Evolutionary conservation across 2,113 vertebrate species (phyloP), one percentile per base, ranked within the genome.

Genomic region (Lamprologus ornatipinnis): DNA sequence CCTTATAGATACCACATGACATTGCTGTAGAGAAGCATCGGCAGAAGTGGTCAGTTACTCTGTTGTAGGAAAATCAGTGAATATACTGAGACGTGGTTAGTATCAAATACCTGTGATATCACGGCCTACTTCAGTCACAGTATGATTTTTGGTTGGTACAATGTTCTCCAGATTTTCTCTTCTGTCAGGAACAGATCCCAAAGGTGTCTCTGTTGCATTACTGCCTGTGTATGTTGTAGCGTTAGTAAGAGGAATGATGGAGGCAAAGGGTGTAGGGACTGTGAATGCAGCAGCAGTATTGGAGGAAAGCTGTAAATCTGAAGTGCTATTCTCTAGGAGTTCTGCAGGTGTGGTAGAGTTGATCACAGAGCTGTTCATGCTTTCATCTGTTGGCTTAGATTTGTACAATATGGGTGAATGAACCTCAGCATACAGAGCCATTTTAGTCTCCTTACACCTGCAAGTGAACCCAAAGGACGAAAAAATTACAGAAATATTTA

Each of bases 1-100:
- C 92, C 75, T 75, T 96, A 87, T 95, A 97, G 85, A 92, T 81
- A 1, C 21, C 88, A 80, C 97, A 98, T 1, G 70, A 68, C 53
- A 13, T 83, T 98, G 89, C 19, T 26, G 65, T 87, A 6, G 2
- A 19, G 15, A 85, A n/a, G 9, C 17, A 53, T 47, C 3, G 3
- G 19, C 4, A 49, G 42, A 47, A 5, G 26, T 6, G n/a, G 31
- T 49, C 23, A 23, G 8, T n/a, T 26, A 28, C 2, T 2, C 9
- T 7, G 2, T 4, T 4, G 4, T 23, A 3, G 17, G 63, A 35
- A 80, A 51, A 26, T 15, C 3, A 57, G 53, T 33, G 3, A 6
- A 60, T 47, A 8, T 12, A 10, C 9, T 14, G 54, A 83, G 12
- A 33, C 3, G 13, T 40, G 40, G 11, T 79, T 57, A 73, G 31